A percentile compares a stretch with the other conserved stretches of the same genome.
Conservation (phyloP, 2,113 vertebrate genomes). For the Xiphophorus maculatus region DNA sequence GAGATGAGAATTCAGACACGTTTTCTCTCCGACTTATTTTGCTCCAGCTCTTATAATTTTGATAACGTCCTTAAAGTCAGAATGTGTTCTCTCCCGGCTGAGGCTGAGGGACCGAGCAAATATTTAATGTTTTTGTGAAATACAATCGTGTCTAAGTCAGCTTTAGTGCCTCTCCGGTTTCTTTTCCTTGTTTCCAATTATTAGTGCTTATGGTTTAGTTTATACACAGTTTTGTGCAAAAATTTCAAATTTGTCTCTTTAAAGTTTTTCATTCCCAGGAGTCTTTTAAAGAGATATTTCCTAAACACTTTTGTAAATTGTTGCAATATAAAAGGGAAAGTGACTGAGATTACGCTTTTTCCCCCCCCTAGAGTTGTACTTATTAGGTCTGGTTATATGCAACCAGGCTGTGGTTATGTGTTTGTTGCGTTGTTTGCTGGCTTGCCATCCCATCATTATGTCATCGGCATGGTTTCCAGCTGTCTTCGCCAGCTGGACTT, state of each 20-base stretch:
- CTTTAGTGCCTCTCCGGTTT: constrained; percentile 21
- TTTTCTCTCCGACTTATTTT: constrained; percentile 23
- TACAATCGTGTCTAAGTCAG: constrained; percentile 46
- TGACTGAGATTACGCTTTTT: constrained; percentile 41
- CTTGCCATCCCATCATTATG: constrained; percentile 50
- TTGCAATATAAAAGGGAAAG: constrained; percentile 4
- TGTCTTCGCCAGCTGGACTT: constrained; percentile 49
- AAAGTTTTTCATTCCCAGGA: too few relatives aligned
- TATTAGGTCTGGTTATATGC: constrained; percentile 30
- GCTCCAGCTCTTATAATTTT: constrained; percentile 9
- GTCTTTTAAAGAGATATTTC: not conserved
- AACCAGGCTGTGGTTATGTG: constrained; percentile 24
- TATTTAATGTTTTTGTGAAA: constrained; percentile 28
- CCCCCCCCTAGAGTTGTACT: constrained; percentile 25
- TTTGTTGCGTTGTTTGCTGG: constrained; percentile 23
- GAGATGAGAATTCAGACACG: constrained; percentile 23
- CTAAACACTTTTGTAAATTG: not conserved
- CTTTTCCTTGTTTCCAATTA: constrained; percentile 53
- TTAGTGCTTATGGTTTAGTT: not conserved
- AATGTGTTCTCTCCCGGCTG: constrained; percentile 6
- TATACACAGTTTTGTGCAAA: not conserved
- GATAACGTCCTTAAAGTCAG: constrained; percentile 21
- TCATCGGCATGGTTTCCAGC: constrained; percentile 69
- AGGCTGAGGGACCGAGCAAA: constrained; percentile 32
- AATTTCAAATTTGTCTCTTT: not conserved